Conservation (phyloP, 2,113 vertebrate genomes). For the Xenus cinereus region DNA sequence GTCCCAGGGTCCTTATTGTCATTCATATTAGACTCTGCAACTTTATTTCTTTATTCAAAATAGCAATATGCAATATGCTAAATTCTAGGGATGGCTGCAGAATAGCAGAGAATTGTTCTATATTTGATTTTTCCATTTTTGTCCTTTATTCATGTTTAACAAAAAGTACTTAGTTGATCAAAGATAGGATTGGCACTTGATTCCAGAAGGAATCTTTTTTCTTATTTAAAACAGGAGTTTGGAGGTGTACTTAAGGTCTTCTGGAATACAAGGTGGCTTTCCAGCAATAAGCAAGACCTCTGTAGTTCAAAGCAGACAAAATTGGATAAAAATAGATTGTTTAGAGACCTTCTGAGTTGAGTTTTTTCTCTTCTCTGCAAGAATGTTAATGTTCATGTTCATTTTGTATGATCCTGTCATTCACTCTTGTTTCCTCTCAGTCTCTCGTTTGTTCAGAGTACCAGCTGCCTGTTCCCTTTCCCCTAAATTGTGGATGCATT, state of each 20-base stretch:
- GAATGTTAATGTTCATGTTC: neutral
- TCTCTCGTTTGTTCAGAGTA: neutral
- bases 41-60: neutral
- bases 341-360: neutral
- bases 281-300: fast-evolving
- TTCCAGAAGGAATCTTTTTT: neutral
- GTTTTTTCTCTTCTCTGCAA: neutral
- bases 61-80: neutral
- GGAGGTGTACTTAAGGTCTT: neutral
- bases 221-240: neutral
- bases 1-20: neutral
- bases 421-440: neutral
- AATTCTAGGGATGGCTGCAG: neutral
- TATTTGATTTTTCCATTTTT: neutral
- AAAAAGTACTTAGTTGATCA: neutral
- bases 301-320: neutral
- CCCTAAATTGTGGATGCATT: neutral
- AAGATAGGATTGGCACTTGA: neutral
- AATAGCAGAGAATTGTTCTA: neutral
- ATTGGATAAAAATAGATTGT: neutral
- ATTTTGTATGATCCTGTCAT: neutral
- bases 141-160: neutral
- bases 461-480: neutral
- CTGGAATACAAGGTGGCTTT: neutral
- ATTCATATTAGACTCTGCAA: neutral